Conservation (phyloP, 2,888 invertebrate species). For the Sphinx pinastri region DNA sequence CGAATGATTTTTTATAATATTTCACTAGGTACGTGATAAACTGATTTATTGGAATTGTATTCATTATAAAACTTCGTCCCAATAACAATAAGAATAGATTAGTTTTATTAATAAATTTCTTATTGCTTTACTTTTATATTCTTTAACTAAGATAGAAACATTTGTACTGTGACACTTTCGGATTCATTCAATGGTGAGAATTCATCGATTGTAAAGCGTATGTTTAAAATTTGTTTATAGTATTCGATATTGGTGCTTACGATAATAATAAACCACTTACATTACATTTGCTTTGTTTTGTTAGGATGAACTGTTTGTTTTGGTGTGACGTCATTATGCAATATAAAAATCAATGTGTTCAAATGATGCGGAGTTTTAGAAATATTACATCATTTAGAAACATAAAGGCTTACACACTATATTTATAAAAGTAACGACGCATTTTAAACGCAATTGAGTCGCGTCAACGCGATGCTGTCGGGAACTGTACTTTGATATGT, state of each 20-base stretch:
- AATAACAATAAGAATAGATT: conserved; percentile 4
- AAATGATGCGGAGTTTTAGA: no score
- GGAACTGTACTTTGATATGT: no score
- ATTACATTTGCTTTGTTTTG: conserved; percentile 37
- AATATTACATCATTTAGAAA: no score
- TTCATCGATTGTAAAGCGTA: conserved; percentile 14
- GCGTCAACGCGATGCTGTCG: no score
- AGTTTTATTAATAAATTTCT: not conserved
- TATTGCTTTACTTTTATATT: not conserved
- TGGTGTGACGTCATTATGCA: not conserved
- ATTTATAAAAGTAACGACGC: no score
- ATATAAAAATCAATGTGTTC: no score
- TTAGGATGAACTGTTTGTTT: conserved; percentile 20
- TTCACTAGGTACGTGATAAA: not conserved
- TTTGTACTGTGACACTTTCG: conserved; percentile 15
- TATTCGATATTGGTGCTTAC: conserved; percentile 71
- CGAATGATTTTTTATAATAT: no score
- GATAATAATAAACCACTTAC: conserved; percentile 57
- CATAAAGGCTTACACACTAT: no score
- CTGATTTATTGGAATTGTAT: conserved; percentile 4
- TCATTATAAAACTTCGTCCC: conserved; percentile 10
- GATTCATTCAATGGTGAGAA: conserved; percentile 14
- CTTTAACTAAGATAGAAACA: conserved; percentile 4
- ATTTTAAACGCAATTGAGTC: no score
- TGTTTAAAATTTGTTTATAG: conserved; percentile 36